Base-by-base conservation (phyloP, 92 coral and sea anemone genomes). In the Actinernus sp. region DNA sequence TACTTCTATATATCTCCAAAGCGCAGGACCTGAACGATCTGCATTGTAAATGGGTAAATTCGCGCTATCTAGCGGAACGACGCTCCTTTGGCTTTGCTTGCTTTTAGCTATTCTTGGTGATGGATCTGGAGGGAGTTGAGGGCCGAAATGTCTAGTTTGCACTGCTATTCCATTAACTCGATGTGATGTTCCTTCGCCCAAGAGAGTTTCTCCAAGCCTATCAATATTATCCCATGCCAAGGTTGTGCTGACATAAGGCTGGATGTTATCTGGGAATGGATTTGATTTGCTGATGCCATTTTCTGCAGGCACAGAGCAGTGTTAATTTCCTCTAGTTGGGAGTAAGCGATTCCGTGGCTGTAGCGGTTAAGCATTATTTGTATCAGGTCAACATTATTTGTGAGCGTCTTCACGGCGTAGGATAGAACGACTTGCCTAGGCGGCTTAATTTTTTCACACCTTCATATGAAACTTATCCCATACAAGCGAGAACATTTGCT, bases 361-460 rank as follows among this genome's bases (percentile, higher is more conserved):
- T 69, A 85, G 11, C 78, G 49, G 80, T 79, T 71, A 10, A 77
- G 25, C 24, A 85, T 10, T 13, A 76, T 71, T 29, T 71, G 72
- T 5, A 78, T 65, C 1, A 85, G 53, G 26, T 78, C 73, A 6
- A 68, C 76, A 33, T 69, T 71, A 23, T 80, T 80, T 11, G 83
- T 63, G 33, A 85, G 74, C 31, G 77, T 23, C 36, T 86, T 86
- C 14, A 77, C 68, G 21, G 87, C 78, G 39, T 65, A 66, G 3
- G 92, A 83, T 31, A 66, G 74, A 47, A 87, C 43, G 46, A 87
- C 34, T 39, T 83, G 79, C 85, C 76, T 87, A 25, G 92, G 91
- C 12, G 91, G 73, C 49, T 64, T 85, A 10, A 47, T 55, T 70
- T 56, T 63, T 44, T 82, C 86, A 61, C 59, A 54, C 47, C 74